Base-by-base conservation (phyloP, 2,797 vertebrate species). In the Arctocebus calabarensis region DNA sequence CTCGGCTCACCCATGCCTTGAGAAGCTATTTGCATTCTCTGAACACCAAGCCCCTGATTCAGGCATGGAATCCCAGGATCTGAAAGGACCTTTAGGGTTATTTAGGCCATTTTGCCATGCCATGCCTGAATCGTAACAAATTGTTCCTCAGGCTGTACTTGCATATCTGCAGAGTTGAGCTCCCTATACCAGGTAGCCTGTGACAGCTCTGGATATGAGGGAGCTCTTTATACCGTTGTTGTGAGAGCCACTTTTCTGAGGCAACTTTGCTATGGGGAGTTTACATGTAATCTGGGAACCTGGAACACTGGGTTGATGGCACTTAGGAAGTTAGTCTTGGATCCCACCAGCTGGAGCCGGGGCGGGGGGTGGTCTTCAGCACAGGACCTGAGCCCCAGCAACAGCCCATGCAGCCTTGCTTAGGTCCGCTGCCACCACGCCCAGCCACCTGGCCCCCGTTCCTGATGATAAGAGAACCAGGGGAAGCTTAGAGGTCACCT, bases 21-120 rank as follows among this genome's bases (percentile, higher is more conserved):
- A 84, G 66, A 27, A 95, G 22, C 85, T 25, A 1, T 84, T 37
- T 25, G 25, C 34, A 86, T 61, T 40, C 85, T 79, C 79, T 23
- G 25, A 37, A 75, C 29, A 57, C 57, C 25, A 32, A 19, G 27
- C 27, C 43, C 59, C 64, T 32, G 75, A 45, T 34, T 61, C 37
- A 34, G 12, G 40, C 70, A 66, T 17, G 13, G 55, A 57, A 66
- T 25, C 48, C 40, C 13, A 70, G 89, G 29, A 37, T 34, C 59
- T 55, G 55, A 40, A 91, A 45, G 61, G 57, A 78, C 3, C 52
- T n/a, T 66, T 20, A 9, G n/a, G 34, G 40, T 73, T 59, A 37
- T 62, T 61, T 61, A 59, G 74, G 34, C 23, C 68, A 34, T 7
- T 13, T 62, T 88, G 10, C 32, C 64, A 1, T 66, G 29, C 43